Conservation (phyloP, 2,113 vertebrate genomes). For the Oenanthe oenanthe region DNA sequence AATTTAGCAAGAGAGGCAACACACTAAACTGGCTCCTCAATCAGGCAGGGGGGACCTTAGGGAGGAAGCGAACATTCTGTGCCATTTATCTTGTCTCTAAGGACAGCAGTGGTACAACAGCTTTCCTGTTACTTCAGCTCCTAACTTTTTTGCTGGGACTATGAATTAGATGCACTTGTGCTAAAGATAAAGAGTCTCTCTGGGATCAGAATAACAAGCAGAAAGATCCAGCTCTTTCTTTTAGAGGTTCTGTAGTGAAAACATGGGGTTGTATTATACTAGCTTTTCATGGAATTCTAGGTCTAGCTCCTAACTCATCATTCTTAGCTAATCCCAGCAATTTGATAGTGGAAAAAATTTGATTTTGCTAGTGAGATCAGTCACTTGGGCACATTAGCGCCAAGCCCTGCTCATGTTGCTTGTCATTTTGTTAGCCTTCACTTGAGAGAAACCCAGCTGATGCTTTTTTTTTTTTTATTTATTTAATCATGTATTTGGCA, state of each 20-base stretch:
- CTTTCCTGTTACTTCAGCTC: background rate
- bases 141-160: background rate
- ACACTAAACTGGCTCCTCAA: background rate
- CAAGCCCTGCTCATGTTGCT: background rate
- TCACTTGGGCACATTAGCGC: accelerated
- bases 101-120: background rate
- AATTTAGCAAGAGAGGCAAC: background rate
- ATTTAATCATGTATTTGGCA: background rate
- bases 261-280: background rate
- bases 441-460: background rate
- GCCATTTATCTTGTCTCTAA: background rate
- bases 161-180: accelerated
- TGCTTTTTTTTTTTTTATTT: background rate
- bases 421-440: background rate
- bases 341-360: background rate
- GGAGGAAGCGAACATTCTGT: background rate
- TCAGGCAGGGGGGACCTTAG: accelerated
- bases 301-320: background rate
- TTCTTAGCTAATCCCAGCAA: background rate
- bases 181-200: background rate
- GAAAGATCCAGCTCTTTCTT: background rate
- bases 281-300: background rate
- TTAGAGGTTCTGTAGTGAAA: background rate
- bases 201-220: background rate
- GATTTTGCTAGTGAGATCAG: background rate